Percentiles rank a stretch among this genome's conserved stretches.
These are phyloP conservation scores for Chironomus striatipennis DNA, from an alignment of 1,140 invertebrate species.

Conservation along the genomic window DNA sequence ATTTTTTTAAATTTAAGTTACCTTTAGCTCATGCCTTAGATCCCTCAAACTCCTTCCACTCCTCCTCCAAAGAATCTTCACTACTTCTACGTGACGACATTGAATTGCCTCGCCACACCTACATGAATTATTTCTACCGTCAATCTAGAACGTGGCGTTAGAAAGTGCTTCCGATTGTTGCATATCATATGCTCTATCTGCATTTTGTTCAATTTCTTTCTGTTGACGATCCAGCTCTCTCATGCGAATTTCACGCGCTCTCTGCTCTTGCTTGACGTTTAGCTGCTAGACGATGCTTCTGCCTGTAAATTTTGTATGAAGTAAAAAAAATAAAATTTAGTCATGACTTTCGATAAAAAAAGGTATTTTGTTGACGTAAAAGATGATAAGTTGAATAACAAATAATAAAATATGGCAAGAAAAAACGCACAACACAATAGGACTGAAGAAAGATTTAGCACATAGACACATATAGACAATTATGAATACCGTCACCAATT, in stretches of 20 bases:
- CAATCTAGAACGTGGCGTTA: constrained; percentile 35
- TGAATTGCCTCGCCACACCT: constrained; percentile 33
- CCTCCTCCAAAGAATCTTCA: constrained; percentile 78
- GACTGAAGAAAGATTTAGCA: too few relatives aligned
- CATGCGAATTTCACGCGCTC: constrained; percentile 92
- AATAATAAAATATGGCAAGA: too few relatives aligned
- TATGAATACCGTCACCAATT: neutral
- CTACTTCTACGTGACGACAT: constrained; percentile 70
- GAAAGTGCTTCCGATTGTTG: constrained; percentile 44
- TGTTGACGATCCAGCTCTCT: constrained; percentile 90
- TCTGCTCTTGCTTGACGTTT: constrained; percentile 86
- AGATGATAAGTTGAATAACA: neutral
- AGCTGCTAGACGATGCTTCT: constrained; percentile 82
- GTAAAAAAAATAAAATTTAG: constrained; percentile 3
- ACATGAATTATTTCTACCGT: constrained; percentile 36
- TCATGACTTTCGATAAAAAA: neutral
- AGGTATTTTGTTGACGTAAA: neutral
- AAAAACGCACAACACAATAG: neutral
- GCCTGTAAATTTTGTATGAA: constrained; percentile 57
- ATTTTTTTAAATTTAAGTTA: too few relatives aligned
- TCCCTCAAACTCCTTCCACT: constrained; percentile 63
- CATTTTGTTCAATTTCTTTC: constrained; percentile 84
- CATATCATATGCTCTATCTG: constrained; percentile 79
- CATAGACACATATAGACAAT: constrained; percentile 2
- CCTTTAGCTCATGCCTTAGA: constrained; percentile 59